Conservation (phyloP, 2,797 vertebrate genomes). For the Catamblyrhynchus diadema region DNA sequence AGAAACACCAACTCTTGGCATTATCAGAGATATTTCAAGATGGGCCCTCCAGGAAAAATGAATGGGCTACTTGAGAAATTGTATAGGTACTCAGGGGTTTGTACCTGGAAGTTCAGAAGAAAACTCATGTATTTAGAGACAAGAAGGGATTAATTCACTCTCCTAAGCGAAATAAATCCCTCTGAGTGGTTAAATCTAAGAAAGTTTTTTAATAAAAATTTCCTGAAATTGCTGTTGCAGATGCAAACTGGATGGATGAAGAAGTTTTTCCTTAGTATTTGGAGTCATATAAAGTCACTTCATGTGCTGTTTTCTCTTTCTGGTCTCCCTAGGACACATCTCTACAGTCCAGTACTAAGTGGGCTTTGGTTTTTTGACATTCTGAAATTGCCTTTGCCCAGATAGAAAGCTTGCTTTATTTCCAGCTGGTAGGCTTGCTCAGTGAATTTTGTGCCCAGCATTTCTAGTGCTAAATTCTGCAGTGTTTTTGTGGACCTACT, state of each 20-base stretch:
- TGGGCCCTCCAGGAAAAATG: not conserved
- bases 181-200: not conserved
- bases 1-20: not conserved
- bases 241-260: not conserved
- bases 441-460: not conserved
- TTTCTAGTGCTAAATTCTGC: not conserved
- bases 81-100: not conserved
- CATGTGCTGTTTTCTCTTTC: not conserved
- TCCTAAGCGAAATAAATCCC: not conserved
- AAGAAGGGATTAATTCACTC: not conserved
- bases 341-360: not conserved
- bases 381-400: not conserved
- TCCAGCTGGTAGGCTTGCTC: not conserved
- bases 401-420: not conserved
- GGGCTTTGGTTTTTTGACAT: not conserved
- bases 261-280: not conserved
- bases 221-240: not conserved
- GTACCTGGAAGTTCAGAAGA: not conserved
- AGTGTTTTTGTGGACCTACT: not conserved
- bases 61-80: not conserved
- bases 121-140: not conserved
- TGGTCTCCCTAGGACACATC: not conserved
- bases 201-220: not conserved
- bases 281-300: not conserved
- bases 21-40: not conserved